Evolutionary conservation across 2,797 vertebrate species (phyloP).

Genomic region (Adelosebastes latens): DNA sequence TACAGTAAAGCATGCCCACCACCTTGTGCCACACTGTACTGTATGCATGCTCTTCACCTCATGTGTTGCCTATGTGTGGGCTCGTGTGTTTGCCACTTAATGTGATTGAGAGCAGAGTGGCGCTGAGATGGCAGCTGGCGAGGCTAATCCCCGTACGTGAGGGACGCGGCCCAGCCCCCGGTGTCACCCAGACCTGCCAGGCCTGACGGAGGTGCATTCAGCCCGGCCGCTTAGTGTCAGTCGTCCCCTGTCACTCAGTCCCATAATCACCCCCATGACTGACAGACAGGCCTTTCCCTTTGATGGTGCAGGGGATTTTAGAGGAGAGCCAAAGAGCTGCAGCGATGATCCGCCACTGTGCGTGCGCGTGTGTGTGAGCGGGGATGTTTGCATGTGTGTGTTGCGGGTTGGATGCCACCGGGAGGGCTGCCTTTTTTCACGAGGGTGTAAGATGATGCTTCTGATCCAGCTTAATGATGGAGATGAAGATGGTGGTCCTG

Average conservation of each 20-base stretch:
- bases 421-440: constrained; percentile 53
- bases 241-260: constrained; percentile 79
- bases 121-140: constrained; percentile 80
- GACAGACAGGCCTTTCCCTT: constrained; percentile 81
- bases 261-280: constrained; percentile 81
- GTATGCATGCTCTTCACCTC: constrained; percentile 46
- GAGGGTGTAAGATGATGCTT: constrained; percentile 54
- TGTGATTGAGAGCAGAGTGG: constrained; percentile 78
- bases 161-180: constrained; percentile 77
- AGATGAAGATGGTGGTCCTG: constrained; percentile 55
- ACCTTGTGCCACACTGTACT: neutral
- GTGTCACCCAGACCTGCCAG: constrained; percentile 81
- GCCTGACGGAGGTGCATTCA: constrained; percentile 82
- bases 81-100: constrained; percentile 50
- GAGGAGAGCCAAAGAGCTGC: constrained; percentile 59
- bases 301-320: constrained; percentile 79
- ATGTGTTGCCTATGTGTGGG: constrained; percentile 29
- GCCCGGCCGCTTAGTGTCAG: constrained; percentile 81
- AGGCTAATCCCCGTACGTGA: constrained; percentile 77
- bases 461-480: constrained; percentile 78
- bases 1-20: neutral
- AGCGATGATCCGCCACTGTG: constrained; percentile 60
- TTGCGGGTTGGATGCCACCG: constrained; percentile 40
- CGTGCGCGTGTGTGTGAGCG: neutral
- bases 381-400: constrained; percentile 22